Evolutionary conservation across 2,113 vertebrate species (phyloP).

Genomic region (Psephotus haematonotus): DNA sequence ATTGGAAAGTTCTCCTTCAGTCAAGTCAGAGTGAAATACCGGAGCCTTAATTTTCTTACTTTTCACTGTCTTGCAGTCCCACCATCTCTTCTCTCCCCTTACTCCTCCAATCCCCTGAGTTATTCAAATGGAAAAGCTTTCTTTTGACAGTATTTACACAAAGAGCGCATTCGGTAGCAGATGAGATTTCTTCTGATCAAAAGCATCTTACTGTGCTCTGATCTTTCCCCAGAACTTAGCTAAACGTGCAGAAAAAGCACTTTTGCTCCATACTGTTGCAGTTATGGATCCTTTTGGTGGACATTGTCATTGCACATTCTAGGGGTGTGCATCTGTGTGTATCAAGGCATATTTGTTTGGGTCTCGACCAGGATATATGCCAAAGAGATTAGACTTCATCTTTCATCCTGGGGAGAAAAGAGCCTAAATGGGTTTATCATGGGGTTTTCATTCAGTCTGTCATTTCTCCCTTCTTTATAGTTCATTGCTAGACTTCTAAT

Average conservation of each 20-base stretch:
- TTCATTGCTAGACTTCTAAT: constrained; percentile 57
- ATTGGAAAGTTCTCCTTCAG: neutral
- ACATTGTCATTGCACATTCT: neutral
- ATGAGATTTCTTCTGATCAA: neutral
- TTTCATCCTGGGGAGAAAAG: neutral
- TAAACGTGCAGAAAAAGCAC: neutral
- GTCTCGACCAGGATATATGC: neutral
- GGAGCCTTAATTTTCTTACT: neutral
- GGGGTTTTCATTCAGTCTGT: constrained; percentile 56
- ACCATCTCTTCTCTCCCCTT: neutral
- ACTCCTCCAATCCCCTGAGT: neutral
- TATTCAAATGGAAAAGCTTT: constrained; percentile 1
- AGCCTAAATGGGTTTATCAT: constrained; percentile 59
- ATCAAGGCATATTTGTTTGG: neutral
- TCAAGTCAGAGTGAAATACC: neutral
- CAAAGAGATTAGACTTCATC: constrained; percentile 40
- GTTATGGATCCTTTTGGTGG: neutral
- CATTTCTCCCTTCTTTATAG: constrained; percentile 44
- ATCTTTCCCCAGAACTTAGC: neutral
- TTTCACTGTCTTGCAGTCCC: neutral
- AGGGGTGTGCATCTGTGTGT: neutral
- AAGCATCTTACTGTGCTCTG: neutral
- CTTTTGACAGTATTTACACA: neutral
- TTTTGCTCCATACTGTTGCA: neutral
- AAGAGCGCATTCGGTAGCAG: neutral